phyloP scores from a whole-genome alignment of 2,888 invertebrate genomes.

The Macaria liturata region DNA sequence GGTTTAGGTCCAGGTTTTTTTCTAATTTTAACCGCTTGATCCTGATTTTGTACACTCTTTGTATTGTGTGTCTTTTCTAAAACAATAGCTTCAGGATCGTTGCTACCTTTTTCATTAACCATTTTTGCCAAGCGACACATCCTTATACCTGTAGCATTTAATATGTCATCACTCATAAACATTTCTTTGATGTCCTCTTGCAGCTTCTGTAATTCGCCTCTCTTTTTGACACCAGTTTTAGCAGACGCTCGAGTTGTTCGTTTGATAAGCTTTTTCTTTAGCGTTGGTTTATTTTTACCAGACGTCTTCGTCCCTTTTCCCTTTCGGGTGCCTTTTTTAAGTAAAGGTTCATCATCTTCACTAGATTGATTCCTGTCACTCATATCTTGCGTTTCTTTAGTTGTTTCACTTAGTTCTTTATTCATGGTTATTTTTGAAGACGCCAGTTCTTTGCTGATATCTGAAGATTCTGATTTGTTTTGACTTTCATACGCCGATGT shows the following conservation, averaged over 20 bases:
- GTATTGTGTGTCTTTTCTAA: conserved; percentile 20
- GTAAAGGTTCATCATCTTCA: conserved; percentile 19
- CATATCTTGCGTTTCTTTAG: conserved; percentile 1
- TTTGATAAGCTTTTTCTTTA: conserved; percentile 12
- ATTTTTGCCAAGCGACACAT: conserved; percentile 85
- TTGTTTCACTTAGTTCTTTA: not conserved
- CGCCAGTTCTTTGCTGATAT: conserved; percentile 2
- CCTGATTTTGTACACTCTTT: conserved; percentile 20
- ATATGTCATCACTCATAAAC: conserved; percentile 85
- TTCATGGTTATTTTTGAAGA: not conserved
- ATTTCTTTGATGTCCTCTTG: conserved; percentile 88
- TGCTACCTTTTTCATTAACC: conserved; percentile 55
- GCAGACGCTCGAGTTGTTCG: conserved; percentile 2
- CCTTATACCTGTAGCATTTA: conserved; percentile 84
- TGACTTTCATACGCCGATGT: no score
- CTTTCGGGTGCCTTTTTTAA: conserved; percentile 13
- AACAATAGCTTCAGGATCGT: conserved; percentile 50
- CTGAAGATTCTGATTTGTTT: not conserved
- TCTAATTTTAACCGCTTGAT: conserved; percentile 39
- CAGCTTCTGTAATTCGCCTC: conserved; percentile 83
- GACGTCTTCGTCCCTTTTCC: conserved; percentile 5
- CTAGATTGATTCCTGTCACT: conserved; percentile 5
- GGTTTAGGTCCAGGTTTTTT: conserved; percentile 54
- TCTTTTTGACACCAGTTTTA: conserved; percentile 7
- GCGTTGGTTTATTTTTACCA: conserved; percentile 13